These are phyloP conservation scores for Laticauda laticaudata DNA, from an alignment of 2,113 vertebrate species.

Conservation along the genomic window DNA sequence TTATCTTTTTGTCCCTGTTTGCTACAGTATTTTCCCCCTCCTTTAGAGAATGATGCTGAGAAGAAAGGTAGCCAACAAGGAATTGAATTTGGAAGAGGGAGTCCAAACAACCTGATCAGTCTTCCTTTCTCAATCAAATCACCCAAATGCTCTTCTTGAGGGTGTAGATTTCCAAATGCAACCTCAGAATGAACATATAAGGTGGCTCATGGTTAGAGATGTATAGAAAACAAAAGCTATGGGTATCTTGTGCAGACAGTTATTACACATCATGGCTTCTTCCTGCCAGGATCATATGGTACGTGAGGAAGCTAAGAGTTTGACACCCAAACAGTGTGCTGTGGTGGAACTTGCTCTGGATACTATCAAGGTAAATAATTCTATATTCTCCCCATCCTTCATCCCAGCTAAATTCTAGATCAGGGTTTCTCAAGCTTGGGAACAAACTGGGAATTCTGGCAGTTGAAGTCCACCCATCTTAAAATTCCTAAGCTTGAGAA, in stretches of 20 bases:
- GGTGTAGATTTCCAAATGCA: background rate
- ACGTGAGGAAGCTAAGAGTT: constrained; percentile 93
- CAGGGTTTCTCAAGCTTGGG: background rate
- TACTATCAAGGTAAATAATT: constrained; percentile 89
- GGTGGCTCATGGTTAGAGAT: background rate
- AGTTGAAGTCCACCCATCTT: background rate
- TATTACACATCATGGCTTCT: background rate
- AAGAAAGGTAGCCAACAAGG: background rate
- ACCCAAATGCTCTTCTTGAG: background rate
- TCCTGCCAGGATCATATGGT: constrained; percentile 93
- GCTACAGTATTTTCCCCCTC: background rate
- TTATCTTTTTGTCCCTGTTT: background rate
- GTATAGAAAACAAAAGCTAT: background rate
- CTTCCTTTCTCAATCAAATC: background rate
- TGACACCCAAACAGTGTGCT: constrained; percentile 94
- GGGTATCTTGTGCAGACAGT: background rate
- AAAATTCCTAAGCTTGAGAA: background rate
- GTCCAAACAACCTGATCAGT: background rate
- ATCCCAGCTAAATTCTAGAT: background rate
- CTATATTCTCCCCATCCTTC: background rate
- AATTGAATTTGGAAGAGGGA: background rate
- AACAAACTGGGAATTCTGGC: background rate
- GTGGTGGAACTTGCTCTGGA: constrained; percentile 95
- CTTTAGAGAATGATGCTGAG: background rate
- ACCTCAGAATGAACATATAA: background rate